phyloP scores from a whole-genome alignment of 2,888 invertebrate genomes.

The Netelia inedita region DNA sequence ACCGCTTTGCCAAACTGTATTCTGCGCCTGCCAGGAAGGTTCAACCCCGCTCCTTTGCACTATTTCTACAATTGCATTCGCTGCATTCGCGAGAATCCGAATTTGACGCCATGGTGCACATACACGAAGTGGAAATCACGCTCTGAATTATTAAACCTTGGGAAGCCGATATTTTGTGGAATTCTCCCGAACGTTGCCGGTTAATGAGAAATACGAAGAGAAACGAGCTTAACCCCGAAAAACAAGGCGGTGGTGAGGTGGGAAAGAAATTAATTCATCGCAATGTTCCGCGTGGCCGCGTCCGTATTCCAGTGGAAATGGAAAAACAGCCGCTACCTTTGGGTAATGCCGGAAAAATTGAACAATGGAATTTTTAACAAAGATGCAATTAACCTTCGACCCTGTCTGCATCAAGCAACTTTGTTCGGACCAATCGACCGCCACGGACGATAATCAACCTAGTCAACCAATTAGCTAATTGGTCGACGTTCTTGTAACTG shows the following conservation, averaged over 20 bases:
- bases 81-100: constrained; percentile 15
- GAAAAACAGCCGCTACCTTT: background rate
- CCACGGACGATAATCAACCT: background rate
- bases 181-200: background rate
- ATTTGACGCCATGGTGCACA: background rate
- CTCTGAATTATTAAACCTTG: constrained; percentile 53
- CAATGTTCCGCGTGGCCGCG: background rate
- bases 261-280: background rate
- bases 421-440: background rate
- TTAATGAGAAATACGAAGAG: constrained; percentile 59
- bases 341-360: background rate
- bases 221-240: constrained; percentile 18
- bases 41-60: constrained; percentile 4
- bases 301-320: background rate
- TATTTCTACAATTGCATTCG: constrained; percentile 22
- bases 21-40: background rate
- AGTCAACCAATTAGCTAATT: background rate
- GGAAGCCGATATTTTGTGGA: constrained; percentile 29
- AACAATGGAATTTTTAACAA: background rate
- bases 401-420: no score
- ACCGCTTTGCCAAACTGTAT: no score
- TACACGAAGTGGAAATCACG: no score
- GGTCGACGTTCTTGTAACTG: background rate
- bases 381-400: background rate
- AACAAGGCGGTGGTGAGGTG: background rate